Conservation (phyloP, 2,797 vertebrate species). For the Sebastes trivittatus region DNA sequence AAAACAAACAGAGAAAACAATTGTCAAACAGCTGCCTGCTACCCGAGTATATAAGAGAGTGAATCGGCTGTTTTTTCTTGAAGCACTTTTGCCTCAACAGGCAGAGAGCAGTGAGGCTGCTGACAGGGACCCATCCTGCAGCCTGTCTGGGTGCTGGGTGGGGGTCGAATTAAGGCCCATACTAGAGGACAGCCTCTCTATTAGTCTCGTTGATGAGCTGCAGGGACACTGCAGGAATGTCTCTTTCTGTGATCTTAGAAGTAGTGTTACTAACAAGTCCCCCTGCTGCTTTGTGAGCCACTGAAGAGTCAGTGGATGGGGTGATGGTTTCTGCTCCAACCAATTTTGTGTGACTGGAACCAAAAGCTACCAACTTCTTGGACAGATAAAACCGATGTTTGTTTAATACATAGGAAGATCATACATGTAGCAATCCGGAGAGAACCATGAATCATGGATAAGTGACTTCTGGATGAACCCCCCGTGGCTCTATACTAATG, state of each 20-base stretch:
- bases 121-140: background rate
- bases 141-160: background rate
- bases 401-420: background rate
- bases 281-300: background rate
- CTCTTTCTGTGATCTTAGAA: slow-evolving; percentile 12
- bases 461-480: slow-evolving; percentile 57
- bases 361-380: background rate
- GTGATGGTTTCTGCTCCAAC: background rate
- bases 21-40: background rate
- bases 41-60: background rate
- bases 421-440: background rate
- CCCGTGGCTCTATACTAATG: slow-evolving; percentile 16
- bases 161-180: background rate
- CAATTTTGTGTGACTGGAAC: background rate
- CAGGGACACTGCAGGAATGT: background rate
- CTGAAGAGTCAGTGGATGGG: background rate
- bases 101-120: slow-evolving; percentile 11
- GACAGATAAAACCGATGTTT: background rate
- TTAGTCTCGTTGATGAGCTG: slow-evolving; percentile 25
- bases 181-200: slow-evolving; percentile 12
- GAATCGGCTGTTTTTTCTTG: background rate
- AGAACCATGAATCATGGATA: background rate
- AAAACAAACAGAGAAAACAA: background rate
- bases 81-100: background rate
- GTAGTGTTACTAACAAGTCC: background rate